phyloP scores from a whole-genome alignment of 1,140 invertebrate species.

The Zaprionus ornatus region DNA sequence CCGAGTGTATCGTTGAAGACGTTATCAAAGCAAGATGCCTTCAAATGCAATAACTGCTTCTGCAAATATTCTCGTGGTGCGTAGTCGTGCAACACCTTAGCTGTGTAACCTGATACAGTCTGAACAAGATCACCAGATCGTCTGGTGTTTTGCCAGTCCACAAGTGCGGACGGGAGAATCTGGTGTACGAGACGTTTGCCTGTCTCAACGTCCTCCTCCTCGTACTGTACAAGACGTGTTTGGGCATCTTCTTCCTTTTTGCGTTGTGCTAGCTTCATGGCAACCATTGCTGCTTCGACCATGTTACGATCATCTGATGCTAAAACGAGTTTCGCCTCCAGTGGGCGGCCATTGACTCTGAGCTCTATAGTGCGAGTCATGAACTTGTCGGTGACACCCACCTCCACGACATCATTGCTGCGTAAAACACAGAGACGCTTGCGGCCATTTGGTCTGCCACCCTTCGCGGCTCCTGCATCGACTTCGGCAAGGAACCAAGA shows the following conservation, averaged over 20 bases:
- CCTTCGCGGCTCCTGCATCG: slow-evolving; percentile 54
- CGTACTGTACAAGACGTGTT: slow-evolving; percentile 60
- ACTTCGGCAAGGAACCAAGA: slow-evolving; percentile 77
- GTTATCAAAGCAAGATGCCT: slow-evolving; percentile 61
- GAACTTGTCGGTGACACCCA: slow-evolving; percentile 62
- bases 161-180: slow-evolving; percentile 45
- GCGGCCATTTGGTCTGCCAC: slow-evolving; percentile 46
- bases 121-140: slow-evolving; percentile 42
- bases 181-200: slow-evolving; percentile 60
- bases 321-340: slow-evolving; percentile 68
- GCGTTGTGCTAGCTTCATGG: slow-evolving; percentile 48
- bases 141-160: slow-evolving; percentile 52
- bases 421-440: slow-evolving; percentile 56
- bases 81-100: slow-evolving; percentile 55
- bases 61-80: slow-evolving; percentile 62
- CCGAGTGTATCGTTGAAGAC: slow-evolving; percentile 53
- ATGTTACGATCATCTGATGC: slow-evolving; percentile 65
- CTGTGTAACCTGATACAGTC: slow-evolving; percentile 38
- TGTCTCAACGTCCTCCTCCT: slow-evolving; percentile 25
- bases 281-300: slow-evolving; percentile 59
- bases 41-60: slow-evolving; percentile 58
- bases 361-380: slow-evolving; percentile 64
- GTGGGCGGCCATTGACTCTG: slow-evolving; percentile 45
- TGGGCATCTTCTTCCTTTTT: slow-evolving; percentile 29
- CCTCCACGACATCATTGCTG: slow-evolving; percentile 66